Percentiles rank a stretch among this genome's conserved stretches.
Conservation (phyloP, 2,797 vertebrate genomes). For the Chloroceryle inda region DNA sequence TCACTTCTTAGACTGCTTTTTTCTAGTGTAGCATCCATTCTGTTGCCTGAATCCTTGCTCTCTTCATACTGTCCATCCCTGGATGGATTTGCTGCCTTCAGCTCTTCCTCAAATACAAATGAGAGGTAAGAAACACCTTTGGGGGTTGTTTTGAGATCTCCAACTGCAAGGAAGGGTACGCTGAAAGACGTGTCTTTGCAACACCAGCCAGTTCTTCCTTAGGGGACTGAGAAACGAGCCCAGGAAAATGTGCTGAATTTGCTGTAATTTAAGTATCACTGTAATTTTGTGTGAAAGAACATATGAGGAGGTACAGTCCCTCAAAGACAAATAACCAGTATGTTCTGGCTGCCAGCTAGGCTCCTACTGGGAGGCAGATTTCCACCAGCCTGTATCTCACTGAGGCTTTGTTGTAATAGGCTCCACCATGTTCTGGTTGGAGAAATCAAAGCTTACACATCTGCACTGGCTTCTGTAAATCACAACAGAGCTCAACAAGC, state of each 20-base stretch:
- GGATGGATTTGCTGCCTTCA: background rate
- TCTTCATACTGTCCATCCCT: background rate
- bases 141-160: background rate
- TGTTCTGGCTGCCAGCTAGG: background rate
- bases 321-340: background rate
- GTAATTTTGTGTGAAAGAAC: background rate
- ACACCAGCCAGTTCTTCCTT: background rate
- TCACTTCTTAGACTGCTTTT: fast-evolving
- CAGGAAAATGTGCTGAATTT: background rate
- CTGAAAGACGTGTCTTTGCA: background rate
- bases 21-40: background rate
- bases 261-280: background rate
- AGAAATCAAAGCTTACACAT: background rate
- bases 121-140: background rate
- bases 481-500: background rate
- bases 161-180: background rate
- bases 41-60: background rate
- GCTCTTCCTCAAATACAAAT: background rate
- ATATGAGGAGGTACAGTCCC: background rate
- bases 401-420: background rate
- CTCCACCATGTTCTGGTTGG: background rate
- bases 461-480: background rate
- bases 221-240: background rate
- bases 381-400: background rate
- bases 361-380: background rate